These are phyloP conservation scores for Drosophila phalerata DNA, from an alignment of 2,888 invertebrate genomes.

Conservation along the genomic window DNA sequence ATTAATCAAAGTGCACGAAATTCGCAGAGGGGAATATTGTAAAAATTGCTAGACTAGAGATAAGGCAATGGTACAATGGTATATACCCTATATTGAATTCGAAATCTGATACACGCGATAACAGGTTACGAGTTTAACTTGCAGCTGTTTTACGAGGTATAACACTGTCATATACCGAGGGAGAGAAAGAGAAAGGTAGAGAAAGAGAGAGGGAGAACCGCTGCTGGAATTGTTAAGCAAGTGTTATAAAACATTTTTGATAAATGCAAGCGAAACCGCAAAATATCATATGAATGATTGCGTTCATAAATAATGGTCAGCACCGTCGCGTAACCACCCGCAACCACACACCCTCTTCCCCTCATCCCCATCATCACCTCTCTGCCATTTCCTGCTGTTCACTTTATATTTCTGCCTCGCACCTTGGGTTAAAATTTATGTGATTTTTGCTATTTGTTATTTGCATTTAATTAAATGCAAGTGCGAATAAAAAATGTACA, in stretches of 20 bases:
- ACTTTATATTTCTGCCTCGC: slow-evolving; percentile 20
- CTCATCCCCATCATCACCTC: neutral
- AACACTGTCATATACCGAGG: neutral
- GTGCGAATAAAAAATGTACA: slow-evolving; percentile 41
- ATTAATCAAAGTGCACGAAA: slow-evolving; percentile 61
- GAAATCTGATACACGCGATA: neutral
- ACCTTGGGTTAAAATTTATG: slow-evolving; percentile 66
- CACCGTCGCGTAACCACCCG: neutral
- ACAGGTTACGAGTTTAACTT: neutral
- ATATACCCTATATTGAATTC: slow-evolving; percentile 14
- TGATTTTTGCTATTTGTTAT: slow-evolving; percentile 73
- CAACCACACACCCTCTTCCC: neutral
- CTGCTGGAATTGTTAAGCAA: slow-evolving; percentile 58
- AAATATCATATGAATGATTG: slow-evolving; percentile 81
- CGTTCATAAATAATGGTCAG: slow-evolving; percentile 75
- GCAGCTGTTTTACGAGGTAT: slow-evolving; percentile 2
- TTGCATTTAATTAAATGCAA: slow-evolving; percentile 80
- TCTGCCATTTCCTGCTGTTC: neutral
- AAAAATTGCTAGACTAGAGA: neutral
- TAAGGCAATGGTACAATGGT: slow-evolving; percentile 13
- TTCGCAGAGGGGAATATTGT: neutral
- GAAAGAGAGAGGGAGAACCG: neutral
- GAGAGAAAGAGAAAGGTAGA: neutral
- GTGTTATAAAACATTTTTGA: slow-evolving; percentile 80
- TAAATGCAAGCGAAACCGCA: slow-evolving; percentile 77